Conservation (phyloP, 2,888 invertebrate genomes). For the Drosophila birchii region DNA sequence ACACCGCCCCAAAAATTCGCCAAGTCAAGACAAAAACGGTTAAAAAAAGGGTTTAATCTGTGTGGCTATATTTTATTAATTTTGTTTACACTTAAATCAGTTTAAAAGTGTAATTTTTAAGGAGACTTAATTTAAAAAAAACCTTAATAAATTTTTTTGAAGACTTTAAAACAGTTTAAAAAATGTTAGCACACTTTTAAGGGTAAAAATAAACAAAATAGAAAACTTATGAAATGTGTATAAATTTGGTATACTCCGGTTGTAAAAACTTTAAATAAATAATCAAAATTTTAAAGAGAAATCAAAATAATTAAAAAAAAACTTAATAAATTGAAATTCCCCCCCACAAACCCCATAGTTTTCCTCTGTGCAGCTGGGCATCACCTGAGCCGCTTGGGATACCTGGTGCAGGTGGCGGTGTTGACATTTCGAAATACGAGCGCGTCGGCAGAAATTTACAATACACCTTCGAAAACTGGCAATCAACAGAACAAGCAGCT, state of each 20-base stretch:
- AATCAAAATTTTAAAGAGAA: not conserved
- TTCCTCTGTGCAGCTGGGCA: slow-evolving; percentile 36
- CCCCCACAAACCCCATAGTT: not conserved
- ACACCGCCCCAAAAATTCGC: slow-evolving; percentile 50
- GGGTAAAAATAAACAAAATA: no score
- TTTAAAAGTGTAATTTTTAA: not conserved
- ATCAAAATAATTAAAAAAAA: not conserved
- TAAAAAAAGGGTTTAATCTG: slow-evolving; percentile 39
- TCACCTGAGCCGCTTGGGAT: slow-evolving; percentile 68
- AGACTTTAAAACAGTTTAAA: not conserved
- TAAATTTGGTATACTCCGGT: no score
- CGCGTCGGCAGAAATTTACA: slow-evolving; percentile 67
- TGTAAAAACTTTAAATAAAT: no score
- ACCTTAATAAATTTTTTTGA: no score
- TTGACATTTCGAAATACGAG: slow-evolving; percentile 76
- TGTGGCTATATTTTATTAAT: not conserved
- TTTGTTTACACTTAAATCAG: slow-evolving; percentile 5
- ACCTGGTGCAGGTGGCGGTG: slow-evolving; percentile 71
- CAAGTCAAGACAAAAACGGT: slow-evolving; percentile 48
- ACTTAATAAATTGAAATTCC: not conserved
- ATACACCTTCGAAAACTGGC: slow-evolving; percentile 20
- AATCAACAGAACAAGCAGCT: slow-evolving; percentile 38
- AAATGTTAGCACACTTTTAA: no score
- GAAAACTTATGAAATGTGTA: no score
- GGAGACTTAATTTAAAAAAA: no score